Conservation (phyloP, 2,888 invertebrate genomes). For the Drosophila tripunctata region DNA sequence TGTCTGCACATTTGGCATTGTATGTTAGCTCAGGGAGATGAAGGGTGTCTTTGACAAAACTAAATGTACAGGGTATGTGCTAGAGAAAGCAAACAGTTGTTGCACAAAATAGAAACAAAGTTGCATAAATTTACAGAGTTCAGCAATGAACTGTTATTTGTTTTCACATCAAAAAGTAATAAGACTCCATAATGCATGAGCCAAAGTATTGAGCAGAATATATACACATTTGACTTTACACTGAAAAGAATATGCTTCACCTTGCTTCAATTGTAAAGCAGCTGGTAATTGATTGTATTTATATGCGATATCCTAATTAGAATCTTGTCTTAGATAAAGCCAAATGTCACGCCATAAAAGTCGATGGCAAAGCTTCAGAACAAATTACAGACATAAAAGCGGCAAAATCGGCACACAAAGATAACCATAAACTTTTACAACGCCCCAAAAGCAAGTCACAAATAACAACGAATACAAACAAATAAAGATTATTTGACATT, state of each 20-base stretch:
- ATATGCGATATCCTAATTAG: conserved; percentile 29
- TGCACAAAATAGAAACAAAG: no score
- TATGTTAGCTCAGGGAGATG: not conserved
- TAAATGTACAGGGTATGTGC: not conserved
- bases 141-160: not conserved
- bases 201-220: no score
- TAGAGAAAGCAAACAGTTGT: no score
- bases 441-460: conserved; percentile 37
- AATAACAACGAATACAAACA: conserved; percentile 52
- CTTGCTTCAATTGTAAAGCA: not conserved
- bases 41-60: not conserved
- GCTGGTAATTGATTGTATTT: conserved; percentile 38
- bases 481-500: conserved; percentile 65
- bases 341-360: conserved; percentile 49
- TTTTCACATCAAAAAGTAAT: not conserved
- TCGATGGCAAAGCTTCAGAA: conserved; percentile 29
- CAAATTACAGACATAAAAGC: conserved; percentile 50
- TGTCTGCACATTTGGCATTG: not conserved
- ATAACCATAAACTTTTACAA: conserved; percentile 69
- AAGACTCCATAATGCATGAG: not conserved
- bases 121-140: not conserved
- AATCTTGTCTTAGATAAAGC: conserved; percentile 27
- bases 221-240: no score
- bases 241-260: no score
- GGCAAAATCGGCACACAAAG: conserved; percentile 41